Conservation (phyloP, 2,113 vertebrate genomes). For the Rhea pennata region DNA sequence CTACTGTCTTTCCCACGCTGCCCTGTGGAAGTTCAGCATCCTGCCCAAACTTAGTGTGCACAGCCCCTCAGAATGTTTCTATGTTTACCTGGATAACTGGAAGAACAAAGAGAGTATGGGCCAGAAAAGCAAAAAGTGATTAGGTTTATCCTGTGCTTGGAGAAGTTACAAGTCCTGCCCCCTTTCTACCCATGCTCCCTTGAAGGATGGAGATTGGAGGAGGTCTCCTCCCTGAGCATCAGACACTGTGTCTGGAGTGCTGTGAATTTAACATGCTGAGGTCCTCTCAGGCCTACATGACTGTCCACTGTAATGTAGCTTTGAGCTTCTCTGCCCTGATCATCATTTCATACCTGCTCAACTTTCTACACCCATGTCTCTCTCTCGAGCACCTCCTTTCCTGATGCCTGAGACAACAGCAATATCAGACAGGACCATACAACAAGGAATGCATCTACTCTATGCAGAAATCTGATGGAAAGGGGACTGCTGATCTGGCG, state of each 20-base stretch:
- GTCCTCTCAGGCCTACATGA: not conserved
- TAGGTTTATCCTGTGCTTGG: not conserved
- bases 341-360: not conserved
- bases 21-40: not conserved
- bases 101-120: not conserved
- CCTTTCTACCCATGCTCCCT: not conserved
- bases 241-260: not conserved
- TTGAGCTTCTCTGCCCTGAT: not conserved
- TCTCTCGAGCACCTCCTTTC: not conserved
- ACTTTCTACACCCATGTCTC: not conserved
- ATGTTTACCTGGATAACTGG: not conserved
- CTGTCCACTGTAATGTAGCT: not conserved
- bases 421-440: too few species aligned
- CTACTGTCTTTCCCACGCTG: accelerated
- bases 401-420: not conserved
- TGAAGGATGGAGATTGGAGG: not conserved
- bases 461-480: not conserved
- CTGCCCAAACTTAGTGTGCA: not conserved
- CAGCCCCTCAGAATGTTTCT: not conserved
- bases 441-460: not conserved
- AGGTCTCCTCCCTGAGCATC: not conserved
- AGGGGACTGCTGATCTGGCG: not conserved
- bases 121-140: not conserved
- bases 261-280: not conserved
- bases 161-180: not conserved